Percentiles rank a stretch among this genome's conserved stretches.
These are phyloP conservation scores for Anastrepha ludens DNA, from an alignment of 1,140 invertebrate species.

Conservation along the genomic window DNA sequence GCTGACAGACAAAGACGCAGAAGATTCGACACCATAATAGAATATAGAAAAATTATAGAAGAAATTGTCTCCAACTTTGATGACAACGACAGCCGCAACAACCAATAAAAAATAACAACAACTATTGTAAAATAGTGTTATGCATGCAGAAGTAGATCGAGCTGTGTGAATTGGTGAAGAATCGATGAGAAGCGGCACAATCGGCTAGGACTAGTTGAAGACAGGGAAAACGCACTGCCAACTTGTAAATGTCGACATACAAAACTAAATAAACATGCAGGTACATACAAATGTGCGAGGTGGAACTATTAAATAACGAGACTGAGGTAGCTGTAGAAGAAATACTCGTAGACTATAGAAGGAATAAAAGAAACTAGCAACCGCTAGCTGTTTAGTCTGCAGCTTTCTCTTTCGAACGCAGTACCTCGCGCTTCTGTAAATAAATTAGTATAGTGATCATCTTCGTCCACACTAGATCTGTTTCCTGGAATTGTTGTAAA, in stretches of 20 bases:
- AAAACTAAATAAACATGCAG: no score
- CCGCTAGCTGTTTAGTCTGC: no score
- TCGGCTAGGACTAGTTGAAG: neutral
- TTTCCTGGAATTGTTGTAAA: no score
- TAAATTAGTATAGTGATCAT: no score
- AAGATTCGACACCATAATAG: neutral
- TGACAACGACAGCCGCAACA: constrained; percentile 13
- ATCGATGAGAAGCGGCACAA: constrained; percentile 16
- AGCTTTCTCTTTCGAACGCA: no score
- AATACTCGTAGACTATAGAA: no score
- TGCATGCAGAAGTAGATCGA: constrained; percentile 23
- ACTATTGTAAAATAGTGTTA: neutral
- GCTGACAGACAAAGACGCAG: constrained; percentile 17
- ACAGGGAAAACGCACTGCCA: neutral
- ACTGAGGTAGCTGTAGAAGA: no score
- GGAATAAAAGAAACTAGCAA: no score
- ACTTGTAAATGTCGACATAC: neutral
- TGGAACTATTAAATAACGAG: no score
- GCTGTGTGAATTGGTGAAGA: neutral
- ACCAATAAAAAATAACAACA: neutral
- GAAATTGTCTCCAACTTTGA: constrained; percentile 44
- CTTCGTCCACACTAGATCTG: no score
- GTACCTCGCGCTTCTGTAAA: no score
- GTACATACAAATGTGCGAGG: no score
- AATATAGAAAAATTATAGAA: constrained; percentile 31